Percentiles rank a stretch among this genome's conserved stretches.
These are phyloP conservation scores for Saturnia japonica DNA, from an alignment of 2,888 invertebrate genomes.

Conservation along the genomic window DNA sequence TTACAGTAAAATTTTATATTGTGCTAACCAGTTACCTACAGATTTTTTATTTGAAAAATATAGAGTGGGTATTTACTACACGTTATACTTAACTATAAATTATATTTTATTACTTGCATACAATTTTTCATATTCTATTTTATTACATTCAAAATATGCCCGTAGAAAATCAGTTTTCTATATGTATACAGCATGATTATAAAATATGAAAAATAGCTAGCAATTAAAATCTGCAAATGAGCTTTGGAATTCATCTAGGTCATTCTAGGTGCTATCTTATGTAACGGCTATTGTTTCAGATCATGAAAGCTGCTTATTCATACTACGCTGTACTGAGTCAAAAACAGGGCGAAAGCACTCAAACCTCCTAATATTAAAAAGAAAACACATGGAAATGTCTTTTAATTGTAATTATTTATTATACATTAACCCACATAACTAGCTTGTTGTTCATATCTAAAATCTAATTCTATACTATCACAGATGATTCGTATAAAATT, in stretches of 20 bases:
- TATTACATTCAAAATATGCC: not conserved
- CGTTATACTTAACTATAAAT: too few relatives aligned
- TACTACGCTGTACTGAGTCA: constrained; percentile 67
- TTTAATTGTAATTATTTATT: constrained; percentile 40
- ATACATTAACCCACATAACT: constrained; percentile 33
- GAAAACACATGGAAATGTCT: constrained; percentile 22
- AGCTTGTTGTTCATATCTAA: constrained; percentile 47
- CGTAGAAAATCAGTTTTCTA: not conserved
- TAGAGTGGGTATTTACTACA: too few relatives aligned
- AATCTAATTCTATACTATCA: constrained; percentile 74
- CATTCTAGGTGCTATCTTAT: not conserved
- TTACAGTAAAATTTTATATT: not conserved
- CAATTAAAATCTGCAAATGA: constrained; percentile 5
- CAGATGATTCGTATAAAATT: constrained; percentile 65
- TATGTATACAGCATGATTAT: too few relatives aligned
- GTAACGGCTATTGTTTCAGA: constrained; percentile 53
- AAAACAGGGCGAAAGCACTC: constrained; percentile 40
- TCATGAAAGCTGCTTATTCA: constrained; percentile 71
- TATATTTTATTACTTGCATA: not conserved
- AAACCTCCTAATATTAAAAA: constrained; percentile 13
- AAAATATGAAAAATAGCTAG: not conserved
- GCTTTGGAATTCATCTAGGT: not conserved
- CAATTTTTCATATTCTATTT: not conserved
- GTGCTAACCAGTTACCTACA: not conserved
- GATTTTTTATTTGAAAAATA: not conserved